These are phyloP conservation scores for Tarsius wallacei DNA, from an alignment of 2,797 vertebrate genomes.

Conservation along the genomic window DNA sequence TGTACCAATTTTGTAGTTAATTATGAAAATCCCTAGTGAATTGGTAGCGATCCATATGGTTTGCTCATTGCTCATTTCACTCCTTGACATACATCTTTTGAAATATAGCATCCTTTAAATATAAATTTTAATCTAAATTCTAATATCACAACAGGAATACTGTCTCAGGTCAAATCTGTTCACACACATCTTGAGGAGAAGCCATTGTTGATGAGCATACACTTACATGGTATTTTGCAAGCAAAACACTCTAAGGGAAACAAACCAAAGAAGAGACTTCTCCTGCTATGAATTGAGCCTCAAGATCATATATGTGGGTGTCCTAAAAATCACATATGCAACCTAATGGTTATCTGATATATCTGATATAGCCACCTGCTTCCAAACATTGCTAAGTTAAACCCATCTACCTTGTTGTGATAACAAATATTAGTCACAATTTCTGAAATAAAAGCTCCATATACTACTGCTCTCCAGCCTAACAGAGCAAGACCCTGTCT, in stretches of 20 bases:
- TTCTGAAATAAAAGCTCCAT: not conserved
- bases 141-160: not conserved
- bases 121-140: not conserved
- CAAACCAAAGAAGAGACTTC: not conserved
- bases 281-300: not conserved
- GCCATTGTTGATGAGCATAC: not conserved
- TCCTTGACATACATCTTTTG: constrained; percentile 52
- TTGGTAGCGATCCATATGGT: not conserved
- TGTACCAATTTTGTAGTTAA: constrained; percentile 68
- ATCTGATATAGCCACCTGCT: not conserved
- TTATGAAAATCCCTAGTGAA: constrained; percentile 73
- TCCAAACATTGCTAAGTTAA: not conserved
- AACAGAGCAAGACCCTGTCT: too few species aligned
- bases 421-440: not conserved
- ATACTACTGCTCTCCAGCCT: not conserved
- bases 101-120: not conserved
- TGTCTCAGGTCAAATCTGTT: not conserved
- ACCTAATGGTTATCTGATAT: not conserved
- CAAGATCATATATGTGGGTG: not conserved
- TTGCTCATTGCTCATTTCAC: not conserved
- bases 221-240: not conserved
- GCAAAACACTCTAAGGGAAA: not conserved
- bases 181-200: not conserved
- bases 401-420: not conserved
- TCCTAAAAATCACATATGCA: not conserved